Evolutionary conservation across 1,140 invertebrate genomes (phyloP).

Genomic region (Brachionus rotundiformis): DNA sequence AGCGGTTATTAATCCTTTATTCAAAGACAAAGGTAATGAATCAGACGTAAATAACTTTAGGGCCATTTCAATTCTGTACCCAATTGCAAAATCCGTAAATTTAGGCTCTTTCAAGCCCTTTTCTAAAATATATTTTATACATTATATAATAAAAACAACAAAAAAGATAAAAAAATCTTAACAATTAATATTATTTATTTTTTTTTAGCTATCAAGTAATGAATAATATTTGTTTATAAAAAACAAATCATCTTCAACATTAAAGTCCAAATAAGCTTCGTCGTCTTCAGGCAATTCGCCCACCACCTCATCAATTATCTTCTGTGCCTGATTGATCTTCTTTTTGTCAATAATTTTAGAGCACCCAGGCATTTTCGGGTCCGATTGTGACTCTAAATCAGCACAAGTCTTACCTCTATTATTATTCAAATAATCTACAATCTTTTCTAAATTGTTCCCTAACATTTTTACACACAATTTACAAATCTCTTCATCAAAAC

Average conservation of each 20-base stretch:
- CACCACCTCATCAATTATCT: neutral
- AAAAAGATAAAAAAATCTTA: neutral
- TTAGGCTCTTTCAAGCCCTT: too few species aligned
- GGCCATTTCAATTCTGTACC: too few species aligned
- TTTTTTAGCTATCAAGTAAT: slow-evolving; percentile 1
- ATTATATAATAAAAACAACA: too few species aligned
- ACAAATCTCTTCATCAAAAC: slow-evolving; percentile 8
- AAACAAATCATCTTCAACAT: slow-evolving; percentile 14
- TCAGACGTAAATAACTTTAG: too few species aligned
- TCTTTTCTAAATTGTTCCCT: neutral
- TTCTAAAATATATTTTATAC: too few species aligned
- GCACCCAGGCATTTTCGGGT: neutral
- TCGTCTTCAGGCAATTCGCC: slow-evolving; percentile 35
- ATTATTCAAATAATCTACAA: neutral
- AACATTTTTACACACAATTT: slow-evolving; percentile 7
- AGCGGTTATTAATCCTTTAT: too few species aligned
- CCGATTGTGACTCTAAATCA: neutral
- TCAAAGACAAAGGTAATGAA: too few species aligned
- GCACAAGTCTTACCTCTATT: neutral
- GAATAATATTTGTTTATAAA: slow-evolving; percentile 48
- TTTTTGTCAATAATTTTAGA: neutral
- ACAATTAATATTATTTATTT: neutral
- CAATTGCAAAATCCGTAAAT: too few species aligned
- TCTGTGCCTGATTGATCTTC: neutral
- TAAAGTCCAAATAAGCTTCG: slow-evolving; percentile 43